Base-by-base conservation (phyloP, 64 coral and sea anemone species). In the Dendrophyllia cribrosa region DNA sequence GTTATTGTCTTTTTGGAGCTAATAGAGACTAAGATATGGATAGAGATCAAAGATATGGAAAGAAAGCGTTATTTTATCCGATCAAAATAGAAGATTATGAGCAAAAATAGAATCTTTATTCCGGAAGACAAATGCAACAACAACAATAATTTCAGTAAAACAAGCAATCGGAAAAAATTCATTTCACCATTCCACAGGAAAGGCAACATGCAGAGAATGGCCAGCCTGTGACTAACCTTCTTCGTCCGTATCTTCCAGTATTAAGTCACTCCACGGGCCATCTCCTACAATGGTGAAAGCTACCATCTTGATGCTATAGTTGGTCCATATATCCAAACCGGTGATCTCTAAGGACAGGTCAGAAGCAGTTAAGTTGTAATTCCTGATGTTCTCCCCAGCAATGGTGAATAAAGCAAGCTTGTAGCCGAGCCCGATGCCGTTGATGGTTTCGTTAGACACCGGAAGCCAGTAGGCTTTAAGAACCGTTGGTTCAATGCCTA, bases 221-320 rank as follows among this genome's bases (percentile, higher is more conserved):
- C 0, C 34, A 34, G 34, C 34, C 34, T 34, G 34, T 34, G 53
- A 56, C 53, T 89, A 76, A 96, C 94, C 60, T 86, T 84, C 86
- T 71, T 92, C 90, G 51, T 15, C 58, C 50, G 94, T 96, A 22
- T 47, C 47, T 25, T 45, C 84, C 68, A 84, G 24, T 6, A 88
- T 51, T 44, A 20, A 44, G 16, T 91, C 22, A 67, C 94, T 96
- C 94, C 94, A 96, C 3, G 71, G 78, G 6, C 94, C 90, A 6
- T 86, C 77, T 84, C 94, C 94, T 72, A 76, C 88, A 2, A 88
- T 50, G 24, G 89, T 96, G 43, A 92, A 92, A 11, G 89, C 94
- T 16, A 47, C 74, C 47, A 96, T 92, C 58, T 56, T 80, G 19
- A 82, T 24, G 10, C 74, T 92, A n/a, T 96, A 96, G 19, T 67